These are phyloP conservation scores for Apotomis betuletana DNA, from an alignment of 2,888 invertebrate species.

Conservation along the genomic window DNA sequence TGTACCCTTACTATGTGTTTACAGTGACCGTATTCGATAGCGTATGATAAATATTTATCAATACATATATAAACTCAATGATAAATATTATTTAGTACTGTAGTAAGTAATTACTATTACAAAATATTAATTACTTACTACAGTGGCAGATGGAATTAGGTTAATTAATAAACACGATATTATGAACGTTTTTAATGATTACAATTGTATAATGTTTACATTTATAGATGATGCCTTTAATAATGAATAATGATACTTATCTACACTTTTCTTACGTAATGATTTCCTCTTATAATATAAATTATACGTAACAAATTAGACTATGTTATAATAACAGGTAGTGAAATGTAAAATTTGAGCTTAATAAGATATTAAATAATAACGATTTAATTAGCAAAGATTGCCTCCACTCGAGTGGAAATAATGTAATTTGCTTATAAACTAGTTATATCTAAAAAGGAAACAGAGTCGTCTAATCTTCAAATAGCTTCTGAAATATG, in stretches of 20 bases:
- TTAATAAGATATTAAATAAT: conserved; percentile 32
- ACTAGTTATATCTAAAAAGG: too few relatives aligned
- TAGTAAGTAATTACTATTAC: neutral
- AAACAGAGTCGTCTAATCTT: too few relatives aligned
- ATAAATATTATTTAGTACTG: too few relatives aligned
- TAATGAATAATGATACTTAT: conserved; percentile 17
- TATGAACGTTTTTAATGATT: conserved; percentile 33
- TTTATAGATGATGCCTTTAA: conserved; percentile 19
- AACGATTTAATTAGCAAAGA: conserved; percentile 25
- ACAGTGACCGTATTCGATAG: too few relatives aligned
- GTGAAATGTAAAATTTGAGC: conserved; percentile 41
- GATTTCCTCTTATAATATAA: neutral
- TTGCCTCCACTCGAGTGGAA: neutral
- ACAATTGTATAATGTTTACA: conserved; percentile 19
- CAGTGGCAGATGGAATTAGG: neutral
- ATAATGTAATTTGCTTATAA: neutral
- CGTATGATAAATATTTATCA: too few relatives aligned
- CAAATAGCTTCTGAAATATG: too few relatives aligned
- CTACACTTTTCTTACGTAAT: neutral
- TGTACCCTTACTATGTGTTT: too few relatives aligned
- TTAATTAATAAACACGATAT: conserved; percentile 11
- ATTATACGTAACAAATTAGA: neutral
- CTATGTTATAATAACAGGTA: conserved; percentile 16
- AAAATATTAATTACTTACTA: neutral
- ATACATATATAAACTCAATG: too few relatives aligned